Evolutionary conservation across 2,888 invertebrate genomes (phyloP).

Genomic region (Pandemis heparana): DNA sequence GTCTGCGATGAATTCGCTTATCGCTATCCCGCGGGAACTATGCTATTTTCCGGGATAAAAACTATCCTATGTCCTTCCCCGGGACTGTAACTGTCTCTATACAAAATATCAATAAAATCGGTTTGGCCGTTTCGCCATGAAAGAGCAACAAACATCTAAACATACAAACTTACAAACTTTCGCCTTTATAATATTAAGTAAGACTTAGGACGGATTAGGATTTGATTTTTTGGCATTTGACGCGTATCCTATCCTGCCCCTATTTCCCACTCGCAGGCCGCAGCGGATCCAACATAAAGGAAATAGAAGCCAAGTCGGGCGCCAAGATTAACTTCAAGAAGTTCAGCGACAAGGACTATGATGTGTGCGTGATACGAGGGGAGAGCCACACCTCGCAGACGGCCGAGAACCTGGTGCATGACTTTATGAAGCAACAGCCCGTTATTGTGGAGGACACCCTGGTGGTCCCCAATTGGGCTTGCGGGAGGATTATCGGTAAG

Average conservation of each 20-base stretch:
- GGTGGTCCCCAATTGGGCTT: slow-evolving; percentile 87
- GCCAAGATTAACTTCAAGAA: slow-evolving; percentile 85
- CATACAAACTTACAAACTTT: too few relatives aligned
- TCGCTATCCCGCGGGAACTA: too few relatives aligned
- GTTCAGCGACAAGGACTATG: slow-evolving; percentile 84
- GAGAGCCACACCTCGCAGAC: slow-evolving; percentile 87
- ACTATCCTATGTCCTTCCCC: too few relatives aligned
- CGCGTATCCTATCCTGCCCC: background rate
- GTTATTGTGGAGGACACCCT: slow-evolving; percentile 88
- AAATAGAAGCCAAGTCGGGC: slow-evolving; percentile 90
- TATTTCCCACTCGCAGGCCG: slow-evolving; percentile 82
- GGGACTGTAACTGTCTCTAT: too few relatives aligned
- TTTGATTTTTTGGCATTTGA: too few relatives aligned
- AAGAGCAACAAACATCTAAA: too few relatives aligned
- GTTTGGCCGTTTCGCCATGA: too few relatives aligned
- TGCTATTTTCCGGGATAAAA: too few relatives aligned
- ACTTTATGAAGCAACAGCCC: slow-evolving; percentile 90
- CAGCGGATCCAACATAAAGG: slow-evolving; percentile 90
- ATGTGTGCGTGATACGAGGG: slow-evolving; percentile 91
- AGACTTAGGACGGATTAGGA: too few relatives aligned
- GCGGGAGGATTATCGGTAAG: slow-evolving; percentile 90
- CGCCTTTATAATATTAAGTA: too few relatives aligned
- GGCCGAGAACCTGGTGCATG: slow-evolving; percentile 89
- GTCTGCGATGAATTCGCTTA: too few relatives aligned
- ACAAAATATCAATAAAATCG: too few relatives aligned